Evolutionary conservation across 2,888 invertebrate species (phyloP).

Genomic region (Urechis unicinctus): DNA sequence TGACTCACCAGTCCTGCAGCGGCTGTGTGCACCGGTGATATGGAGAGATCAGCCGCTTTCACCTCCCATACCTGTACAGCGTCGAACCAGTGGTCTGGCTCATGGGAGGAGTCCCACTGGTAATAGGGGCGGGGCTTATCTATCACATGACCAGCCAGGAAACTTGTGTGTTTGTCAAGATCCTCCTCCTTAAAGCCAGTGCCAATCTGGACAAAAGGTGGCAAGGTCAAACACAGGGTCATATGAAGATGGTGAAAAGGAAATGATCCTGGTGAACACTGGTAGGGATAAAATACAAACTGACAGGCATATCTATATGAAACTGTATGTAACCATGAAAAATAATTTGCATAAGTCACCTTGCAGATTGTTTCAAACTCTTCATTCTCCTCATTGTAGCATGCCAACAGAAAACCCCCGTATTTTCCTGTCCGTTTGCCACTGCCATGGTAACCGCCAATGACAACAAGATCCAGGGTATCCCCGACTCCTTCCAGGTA

Average conservation of each 20-base stretch:
- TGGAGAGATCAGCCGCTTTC: slow-evolving; percentile 92
- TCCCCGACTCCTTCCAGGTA: slow-evolving; percentile 95
- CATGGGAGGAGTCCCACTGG: slow-evolving; percentile 53
- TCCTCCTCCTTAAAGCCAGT: slow-evolving; percentile 92
- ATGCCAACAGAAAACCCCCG: slow-evolving; percentile 92
- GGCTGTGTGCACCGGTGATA: slow-evolving; percentile 89
- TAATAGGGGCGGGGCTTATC: slow-evolving; percentile 62
- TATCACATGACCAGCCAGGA: slow-evolving; percentile 71
- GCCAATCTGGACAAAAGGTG: slow-evolving; percentile 62
- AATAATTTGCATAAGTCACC: slow-evolving; percentile 52
- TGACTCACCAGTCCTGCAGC: slow-evolving; percentile 66
- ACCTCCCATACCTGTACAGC: slow-evolving; percentile 89
- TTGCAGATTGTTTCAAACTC: slow-evolving; percentile 90
- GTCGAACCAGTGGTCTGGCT: slow-evolving; percentile 52
- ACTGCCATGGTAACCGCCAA: slow-evolving; percentile 88
- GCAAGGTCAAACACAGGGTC: neutral
- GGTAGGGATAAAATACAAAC: too few species aligned
- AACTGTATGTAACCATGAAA: neutral
- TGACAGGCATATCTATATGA: neutral
- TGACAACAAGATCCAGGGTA: slow-evolving; percentile 88
- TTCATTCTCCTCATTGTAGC: slow-evolving; percentile 82
- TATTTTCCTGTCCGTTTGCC: slow-evolving; percentile 88
- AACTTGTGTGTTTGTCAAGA: slow-evolving; percentile 68
- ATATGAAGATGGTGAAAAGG: too few species aligned
- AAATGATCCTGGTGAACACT: too few species aligned